phyloP scores from a whole-genome alignment of 2,888 invertebrate species.

The Drosophila pseudotakahashii region DNA sequence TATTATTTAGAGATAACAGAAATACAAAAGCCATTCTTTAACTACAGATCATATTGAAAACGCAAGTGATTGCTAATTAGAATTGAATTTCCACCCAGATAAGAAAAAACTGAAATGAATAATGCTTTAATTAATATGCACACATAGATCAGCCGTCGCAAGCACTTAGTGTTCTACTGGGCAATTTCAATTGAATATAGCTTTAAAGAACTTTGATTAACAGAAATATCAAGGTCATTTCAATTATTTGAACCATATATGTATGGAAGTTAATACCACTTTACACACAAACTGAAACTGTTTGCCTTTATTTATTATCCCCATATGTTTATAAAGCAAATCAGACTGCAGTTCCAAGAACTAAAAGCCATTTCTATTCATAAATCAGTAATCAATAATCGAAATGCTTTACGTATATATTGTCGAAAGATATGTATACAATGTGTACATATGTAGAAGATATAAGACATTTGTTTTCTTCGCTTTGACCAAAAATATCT shows the following conservation, averaged over 20 bases:
- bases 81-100: neutral
- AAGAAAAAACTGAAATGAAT: neutral
- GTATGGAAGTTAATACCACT: neutral
- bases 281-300: neutral
- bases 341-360: slow-evolving; percentile 16
- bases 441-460: neutral
- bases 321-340: slow-evolving; percentile 5
- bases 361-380: slow-evolving; percentile 3
- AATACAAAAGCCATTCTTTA: too few relatives aligned
- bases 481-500: neutral
- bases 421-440: neutral
- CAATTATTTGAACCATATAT: slow-evolving; percentile 7
- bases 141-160: neutral
- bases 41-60: neutral
- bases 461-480: neutral
- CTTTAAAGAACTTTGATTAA: slow-evolving; percentile 5
- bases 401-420: neutral
- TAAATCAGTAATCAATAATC: slow-evolving; percentile 20
- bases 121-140: neutral
- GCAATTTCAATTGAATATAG: slow-evolving; percentile 1
- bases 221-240: slow-evolving; percentile 17
- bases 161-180: slow-evolving; percentile 1
- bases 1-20: too few relatives aligned
- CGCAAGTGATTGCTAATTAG: neutral
- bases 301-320: neutral